Conservation (phyloP, 1,140 invertebrate species). For the Bombus confusus region DNA sequence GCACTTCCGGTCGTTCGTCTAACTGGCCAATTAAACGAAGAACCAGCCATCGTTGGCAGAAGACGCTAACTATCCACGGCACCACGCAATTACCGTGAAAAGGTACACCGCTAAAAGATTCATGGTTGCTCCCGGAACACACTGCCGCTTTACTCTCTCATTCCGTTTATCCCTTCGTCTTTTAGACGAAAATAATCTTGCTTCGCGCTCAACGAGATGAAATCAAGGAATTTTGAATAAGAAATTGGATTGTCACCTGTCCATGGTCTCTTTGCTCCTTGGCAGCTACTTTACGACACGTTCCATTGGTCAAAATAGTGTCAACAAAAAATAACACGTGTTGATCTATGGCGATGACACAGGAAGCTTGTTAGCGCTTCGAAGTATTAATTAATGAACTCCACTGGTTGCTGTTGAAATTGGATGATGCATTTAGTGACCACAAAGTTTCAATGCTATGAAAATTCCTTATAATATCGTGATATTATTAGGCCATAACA, state of each 20-base stretch:
- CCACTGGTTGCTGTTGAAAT: not conserved
- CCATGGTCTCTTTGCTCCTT: too few species aligned
- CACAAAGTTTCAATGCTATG: too few species aligned
- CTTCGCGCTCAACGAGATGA: not conserved
- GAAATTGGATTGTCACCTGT: not conserved
- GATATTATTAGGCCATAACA: not conserved
- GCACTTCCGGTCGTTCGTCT: constrained; percentile 53
- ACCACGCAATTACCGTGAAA: constrained; percentile 67
- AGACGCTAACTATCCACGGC: constrained; percentile 63
- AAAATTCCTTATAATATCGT: not conserved
- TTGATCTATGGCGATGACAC: not conserved
- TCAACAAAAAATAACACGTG: not conserved
- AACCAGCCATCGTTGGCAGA: constrained; percentile 51
- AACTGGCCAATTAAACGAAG: constrained; percentile 65
- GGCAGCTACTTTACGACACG: too few species aligned
- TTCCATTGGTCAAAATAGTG: not conserved
- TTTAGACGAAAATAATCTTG: constrained; percentile 58
- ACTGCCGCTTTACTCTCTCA: not conserved
- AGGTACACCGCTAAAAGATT: constrained; percentile 68
- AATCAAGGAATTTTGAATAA: not conserved
- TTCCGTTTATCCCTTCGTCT: not conserved
- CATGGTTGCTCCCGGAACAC: constrained; percentile 59
- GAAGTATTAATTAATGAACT: not conserved
- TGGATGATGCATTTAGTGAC: not conserved
- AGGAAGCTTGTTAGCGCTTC: not conserved